Evolutionary conservation across 2,888 invertebrate genomes (phyloP), one percentile per base, ranked within the genome.

Genomic region (Amblyjoppa fuscipennis): DNA sequence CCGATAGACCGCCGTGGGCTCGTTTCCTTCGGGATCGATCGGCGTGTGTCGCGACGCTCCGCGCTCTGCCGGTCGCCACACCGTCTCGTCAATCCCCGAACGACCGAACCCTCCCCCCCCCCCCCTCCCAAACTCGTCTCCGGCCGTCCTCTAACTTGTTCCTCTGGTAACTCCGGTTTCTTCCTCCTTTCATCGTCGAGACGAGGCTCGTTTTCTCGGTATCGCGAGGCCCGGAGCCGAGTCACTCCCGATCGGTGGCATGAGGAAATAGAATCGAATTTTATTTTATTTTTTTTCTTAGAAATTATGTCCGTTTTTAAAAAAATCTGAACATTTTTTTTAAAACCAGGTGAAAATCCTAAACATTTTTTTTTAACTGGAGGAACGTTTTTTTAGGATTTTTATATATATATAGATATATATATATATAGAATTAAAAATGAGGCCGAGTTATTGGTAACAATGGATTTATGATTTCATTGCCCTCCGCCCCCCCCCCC

Each of bases 21-120:
- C 85, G 81, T 85, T 82, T 85, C 75, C 81, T 85, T 82, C 78
- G 74, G 85, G 78, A 85, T 85, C 85, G 85, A 85, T 85, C 85
- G 78, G 49, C 70, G 79, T 79, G 59, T 70, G 79, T 75, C 85
- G 85, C 81, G 85, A 85, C 70, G 64, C 59, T 84, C 45, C 68
- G 41, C 78, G 69, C 64, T 73, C 45, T 73, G 56, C 53, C 73
- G 75, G 77, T 73, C 84, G 81, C 84, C 84, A 74, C 68, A 81
- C 73, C 74, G 84, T 84, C 84, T 84, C 84, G 84, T 80, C 74
- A 69, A 81, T 69, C 81, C 53, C 68, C 45, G 31, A 49, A n/a
- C 70, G 45, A 34, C 45, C 78, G 78, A 49, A 64, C 51, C 66
- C n/a, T 73, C 41, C 64, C 28, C 59, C 41, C n/a, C 13, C 31